Evolutionary conservation across 2,113 vertebrate species (phyloP).

Genomic region (Syrrhaptes paradoxus): DNA sequence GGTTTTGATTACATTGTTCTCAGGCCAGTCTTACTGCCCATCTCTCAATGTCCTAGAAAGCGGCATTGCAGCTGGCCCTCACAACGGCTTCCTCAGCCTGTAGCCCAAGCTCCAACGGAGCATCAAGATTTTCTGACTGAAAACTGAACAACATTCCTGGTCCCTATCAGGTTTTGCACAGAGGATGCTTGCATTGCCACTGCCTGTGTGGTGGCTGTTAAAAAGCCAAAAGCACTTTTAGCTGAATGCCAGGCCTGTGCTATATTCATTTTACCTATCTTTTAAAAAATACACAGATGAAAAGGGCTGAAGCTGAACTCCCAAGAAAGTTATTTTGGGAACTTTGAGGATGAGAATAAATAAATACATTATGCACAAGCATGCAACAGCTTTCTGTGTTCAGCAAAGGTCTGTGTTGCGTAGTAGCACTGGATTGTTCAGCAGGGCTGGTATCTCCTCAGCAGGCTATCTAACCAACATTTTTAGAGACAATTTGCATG

Average conservation of each 20-base stretch:
- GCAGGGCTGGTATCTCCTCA: background rate
- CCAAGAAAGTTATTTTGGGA: background rate
- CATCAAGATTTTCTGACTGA: background rate
- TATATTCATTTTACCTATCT: background rate
- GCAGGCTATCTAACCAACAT: background rate
- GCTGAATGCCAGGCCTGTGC: background rate
- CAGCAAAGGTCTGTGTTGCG: background rate
- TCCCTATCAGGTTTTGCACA: background rate
- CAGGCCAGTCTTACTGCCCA: background rate
- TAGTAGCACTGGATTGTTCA: background rate
- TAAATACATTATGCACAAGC: background rate
- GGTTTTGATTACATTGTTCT: background rate
- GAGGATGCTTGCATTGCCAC: background rate
- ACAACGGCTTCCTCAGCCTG: background rate
- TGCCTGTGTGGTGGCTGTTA: background rate
- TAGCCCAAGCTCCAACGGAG: background rate
- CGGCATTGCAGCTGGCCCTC: background rate
- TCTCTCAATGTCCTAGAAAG: background rate
- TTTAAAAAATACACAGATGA: background rate
- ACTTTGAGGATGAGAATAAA: background rate
- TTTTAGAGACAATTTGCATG: slow-evolving; percentile 57
- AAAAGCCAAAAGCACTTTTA: background rate
- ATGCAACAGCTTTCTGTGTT: background rate
- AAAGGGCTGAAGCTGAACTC: background rate
- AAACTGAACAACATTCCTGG: background rate